phyloP scores from a whole-genome alignment of 2,113 vertebrate species.

The Xiphophorus maculatus region DNA sequence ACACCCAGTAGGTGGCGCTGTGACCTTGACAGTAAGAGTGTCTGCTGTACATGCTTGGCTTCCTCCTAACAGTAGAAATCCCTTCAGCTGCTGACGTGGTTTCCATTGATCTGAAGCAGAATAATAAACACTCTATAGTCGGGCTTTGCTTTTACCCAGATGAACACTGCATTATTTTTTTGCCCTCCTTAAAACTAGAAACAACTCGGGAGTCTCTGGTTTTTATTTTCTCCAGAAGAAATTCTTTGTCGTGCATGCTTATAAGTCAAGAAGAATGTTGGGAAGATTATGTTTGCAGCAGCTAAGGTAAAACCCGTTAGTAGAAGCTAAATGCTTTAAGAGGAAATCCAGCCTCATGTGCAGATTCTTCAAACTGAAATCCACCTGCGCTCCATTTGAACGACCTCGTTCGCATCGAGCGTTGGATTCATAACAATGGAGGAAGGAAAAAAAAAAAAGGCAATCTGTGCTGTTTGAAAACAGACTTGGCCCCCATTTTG shows the following conservation, averaged over 20 bases:
- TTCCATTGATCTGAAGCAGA: conserved; percentile 64
- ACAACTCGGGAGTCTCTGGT: not conserved
- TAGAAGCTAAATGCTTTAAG: not conserved
- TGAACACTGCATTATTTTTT: conserved; percentile 32
- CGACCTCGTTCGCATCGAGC: not conserved
- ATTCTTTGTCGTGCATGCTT: not conserved
- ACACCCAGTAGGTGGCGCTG: conserved; percentile 72
- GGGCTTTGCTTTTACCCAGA: conserved; percentile 16
- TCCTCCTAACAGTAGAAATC: conserved; percentile 62
- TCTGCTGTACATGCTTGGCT: conserved; percentile 14
- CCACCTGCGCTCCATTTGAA: not conserved
- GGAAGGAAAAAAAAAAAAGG: not conserved
- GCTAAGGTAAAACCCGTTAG: conserved; percentile 1
- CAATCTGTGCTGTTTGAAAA: conserved; percentile 11
- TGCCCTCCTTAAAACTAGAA: not conserved
- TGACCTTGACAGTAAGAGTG: conserved; percentile 35
- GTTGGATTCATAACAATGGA: not conserved
- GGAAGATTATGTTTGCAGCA: conserved; percentile 24
- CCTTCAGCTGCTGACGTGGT: conserved; percentile 67
- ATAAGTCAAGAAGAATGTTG: conserved; percentile 27
- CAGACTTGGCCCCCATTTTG: conserved; percentile 29
- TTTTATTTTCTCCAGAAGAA: not conserved
- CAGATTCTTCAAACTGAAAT: conserved; percentile 3
- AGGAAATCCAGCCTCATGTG: conserved; percentile 13
- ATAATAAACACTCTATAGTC: conserved; percentile 56